Percentiles rank a stretch among this genome's conserved stretches.
Conservation (phyloP, 2,113 vertebrate species). For the Xyrauchen texanus region DNA sequence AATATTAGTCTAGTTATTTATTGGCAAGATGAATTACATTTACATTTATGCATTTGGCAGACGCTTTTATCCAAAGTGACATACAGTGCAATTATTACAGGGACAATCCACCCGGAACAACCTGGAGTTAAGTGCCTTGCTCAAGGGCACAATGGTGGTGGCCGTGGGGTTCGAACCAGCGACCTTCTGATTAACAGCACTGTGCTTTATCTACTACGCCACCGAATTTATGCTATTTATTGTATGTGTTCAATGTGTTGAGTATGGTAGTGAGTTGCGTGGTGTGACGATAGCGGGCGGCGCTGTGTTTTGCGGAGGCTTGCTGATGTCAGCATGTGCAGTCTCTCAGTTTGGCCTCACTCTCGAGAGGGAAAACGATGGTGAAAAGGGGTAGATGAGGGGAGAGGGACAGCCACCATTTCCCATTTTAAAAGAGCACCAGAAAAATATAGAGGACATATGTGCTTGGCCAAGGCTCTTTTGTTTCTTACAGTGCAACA, state of each 20-base stretch:
- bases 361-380: constrained; percentile 14
- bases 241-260: constrained; percentile 7
- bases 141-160: too few species aligned
- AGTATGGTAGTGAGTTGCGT: constrained; percentile 17
- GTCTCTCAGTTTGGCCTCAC: constrained; percentile 57
- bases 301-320: constrained; percentile 63
- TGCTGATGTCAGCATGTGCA: constrained; percentile 82
- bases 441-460: neutral
- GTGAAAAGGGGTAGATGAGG: neutral
- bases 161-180: too few species aligned
- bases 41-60: too few species aligned
- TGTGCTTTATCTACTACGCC: too few species aligned
- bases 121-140: too few species aligned
- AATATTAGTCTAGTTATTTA: neutral
- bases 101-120: too few species aligned
- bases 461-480: too few species aligned
- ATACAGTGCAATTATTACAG: too few species aligned
- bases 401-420: constrained; percentile 32
- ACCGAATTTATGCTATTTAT: neutral
- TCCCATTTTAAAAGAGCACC: constrained; percentile 33
- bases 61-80: too few species aligned
- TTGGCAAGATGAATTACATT: neutral
- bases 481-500: too few species aligned
- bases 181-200: too few species aligned
- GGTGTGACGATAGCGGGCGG: constrained; percentile 42